Percentiles rank a stretch among this genome's conserved stretches.
phyloP scores from a whole-genome alignment of 2,113 vertebrate genomes.

The Albula goreensis region DNA sequence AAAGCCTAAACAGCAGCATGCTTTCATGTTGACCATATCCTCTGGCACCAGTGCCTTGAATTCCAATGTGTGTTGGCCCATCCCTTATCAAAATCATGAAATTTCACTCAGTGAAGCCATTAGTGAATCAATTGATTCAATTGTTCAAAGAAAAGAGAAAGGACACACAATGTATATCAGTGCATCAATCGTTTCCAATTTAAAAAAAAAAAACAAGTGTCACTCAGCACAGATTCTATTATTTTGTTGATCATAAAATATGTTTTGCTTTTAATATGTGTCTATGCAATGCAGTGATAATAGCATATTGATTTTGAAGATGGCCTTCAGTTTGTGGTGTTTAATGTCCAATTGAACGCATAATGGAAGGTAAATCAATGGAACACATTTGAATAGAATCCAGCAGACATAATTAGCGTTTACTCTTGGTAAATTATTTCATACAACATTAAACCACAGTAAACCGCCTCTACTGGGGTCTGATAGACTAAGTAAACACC shows the following conservation, averaged over 20 bases:
- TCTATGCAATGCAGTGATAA: conserved; percentile 20
- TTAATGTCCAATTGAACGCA: conserved; percentile 23
- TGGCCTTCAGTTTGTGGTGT: conserved; percentile 1
- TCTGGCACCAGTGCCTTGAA: neutral
- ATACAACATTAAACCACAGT: conserved; percentile 28
- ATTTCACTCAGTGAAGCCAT: neutral
- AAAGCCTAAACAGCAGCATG: neutral
- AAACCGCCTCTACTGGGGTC: neutral
- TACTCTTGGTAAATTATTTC: conserved; percentile 22
- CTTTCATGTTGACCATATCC: neutral
- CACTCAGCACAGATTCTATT: neutral
- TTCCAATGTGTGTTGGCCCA: neutral
- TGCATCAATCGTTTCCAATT: conserved; percentile 1
- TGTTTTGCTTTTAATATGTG: neutral
- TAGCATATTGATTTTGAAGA: conserved; percentile 31
- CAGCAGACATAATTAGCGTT: conserved; percentile 25
- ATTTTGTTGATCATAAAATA: neutral
- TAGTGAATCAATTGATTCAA: neutral
- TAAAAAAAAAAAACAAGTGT: neutral
- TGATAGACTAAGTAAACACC: neutral
- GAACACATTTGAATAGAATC: conserved; percentile 16
- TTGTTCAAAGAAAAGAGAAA: neutral
- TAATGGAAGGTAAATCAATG: conserved; percentile 38
- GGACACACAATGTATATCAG: neutral
- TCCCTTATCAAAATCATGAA: neutral